phyloP scores from a whole-genome alignment of 2,797 vertebrate genomes.

The Iguana delicatissima region DNA sequence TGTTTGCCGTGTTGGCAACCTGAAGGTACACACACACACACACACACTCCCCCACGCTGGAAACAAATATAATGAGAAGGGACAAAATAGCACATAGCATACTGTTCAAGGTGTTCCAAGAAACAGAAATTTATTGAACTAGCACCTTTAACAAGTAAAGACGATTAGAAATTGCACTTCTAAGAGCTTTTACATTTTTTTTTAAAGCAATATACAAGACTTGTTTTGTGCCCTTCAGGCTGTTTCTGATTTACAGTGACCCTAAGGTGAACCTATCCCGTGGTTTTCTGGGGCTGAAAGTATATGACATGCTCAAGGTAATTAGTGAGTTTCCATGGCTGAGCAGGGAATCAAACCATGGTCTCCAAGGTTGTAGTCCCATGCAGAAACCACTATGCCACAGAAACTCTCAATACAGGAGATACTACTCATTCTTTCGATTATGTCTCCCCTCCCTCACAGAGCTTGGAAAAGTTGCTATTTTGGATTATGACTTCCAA shows the following conservation, averaged over 20 bases:
- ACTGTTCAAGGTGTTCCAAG: background rate
- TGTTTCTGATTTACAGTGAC: too few relatives aligned
- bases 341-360: too few relatives aligned
- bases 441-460: background rate
- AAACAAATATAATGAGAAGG: background rate
- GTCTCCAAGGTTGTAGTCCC: too few relatives aligned
- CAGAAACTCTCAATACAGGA: background rate
- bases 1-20: background rate
- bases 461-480: background rate
- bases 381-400: too few relatives aligned
- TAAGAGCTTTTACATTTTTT: background rate
- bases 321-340: too few relatives aligned
- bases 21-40: too few relatives aligned
- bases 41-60: background rate
- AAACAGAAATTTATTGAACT: background rate
- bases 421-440: background rate
- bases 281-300: too few relatives aligned
- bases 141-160: background rate
- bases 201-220: background rate
- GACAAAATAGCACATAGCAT: background rate
- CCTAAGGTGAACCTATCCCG: too few relatives aligned
- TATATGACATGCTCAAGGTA: too few relatives aligned
- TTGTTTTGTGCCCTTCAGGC: too few relatives aligned
- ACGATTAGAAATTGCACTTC: background rate
- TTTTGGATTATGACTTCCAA: too few relatives aligned